Evolutionary conservation across 2,888 invertebrate genomes (phyloP), one percentile per base, ranked within the genome.

Genomic region (Atethmia centrago): DNA sequence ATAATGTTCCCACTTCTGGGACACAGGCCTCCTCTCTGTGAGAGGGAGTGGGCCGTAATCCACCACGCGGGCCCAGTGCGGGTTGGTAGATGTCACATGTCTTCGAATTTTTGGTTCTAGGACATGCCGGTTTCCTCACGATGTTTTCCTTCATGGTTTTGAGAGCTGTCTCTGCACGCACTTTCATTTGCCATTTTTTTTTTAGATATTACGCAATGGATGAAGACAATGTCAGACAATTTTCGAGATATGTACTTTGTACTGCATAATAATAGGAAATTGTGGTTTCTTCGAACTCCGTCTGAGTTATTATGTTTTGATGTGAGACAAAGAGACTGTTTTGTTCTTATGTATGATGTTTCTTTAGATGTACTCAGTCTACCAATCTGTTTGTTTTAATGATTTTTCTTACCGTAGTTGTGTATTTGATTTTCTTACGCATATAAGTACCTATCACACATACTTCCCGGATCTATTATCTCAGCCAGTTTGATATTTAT

Each of bases 171-270:
- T 58, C 49, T 19, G 25, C 49, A 12, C 25, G 14, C 19, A 28
- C 28, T 25, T 7, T 36, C 12, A 53, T 62, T 62, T 49, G 51
- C n/a, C 12, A 80, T 71, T 71, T 69, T 16, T 69, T 16, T 49
- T 55, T 0, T 56, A 25, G 14, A 58, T 42, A 36, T 49, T 14
- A 51, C 8, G 49, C 49, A 69, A 55, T 62, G 61, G n/a, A 65
- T 65, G 28, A 31, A 51, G 5, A 64, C 21, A 2, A 61, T 5
- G 14, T 28, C 5, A 3, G n/a, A 1, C 12, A 63, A 59, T 61
- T 55, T 56, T 56, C 8, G 45, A 8, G 36, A 25, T 28, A n/a
- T 36, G 3, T 51, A 47, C 36, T 75, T 12, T 42, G 40, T 64
- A 40, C 47, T 21, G 12, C 2, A 2, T 31, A 14, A 51, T 56